A percentile compares a stretch with the other conserved stretches of the same genome.
These are phyloP conservation scores for Mungos mungo DNA, from an alignment of 2,113 vertebrate genomes.

Conservation along the genomic window DNA sequence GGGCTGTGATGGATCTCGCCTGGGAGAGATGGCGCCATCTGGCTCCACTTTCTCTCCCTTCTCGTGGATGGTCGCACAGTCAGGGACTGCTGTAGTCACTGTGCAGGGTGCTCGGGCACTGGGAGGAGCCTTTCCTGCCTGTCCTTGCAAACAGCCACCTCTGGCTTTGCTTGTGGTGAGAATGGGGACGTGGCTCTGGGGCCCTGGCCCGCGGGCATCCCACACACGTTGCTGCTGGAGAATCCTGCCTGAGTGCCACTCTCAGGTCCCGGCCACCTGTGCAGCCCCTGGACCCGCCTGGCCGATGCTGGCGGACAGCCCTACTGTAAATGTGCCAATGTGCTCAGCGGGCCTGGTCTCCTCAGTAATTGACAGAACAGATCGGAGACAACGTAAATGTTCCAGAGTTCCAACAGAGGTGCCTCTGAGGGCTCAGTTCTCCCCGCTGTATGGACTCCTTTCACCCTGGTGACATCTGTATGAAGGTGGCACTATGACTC, in stretches of 20 bases:
- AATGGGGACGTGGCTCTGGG: background rate
- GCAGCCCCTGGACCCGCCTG: background rate
- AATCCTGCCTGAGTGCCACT: accelerated
- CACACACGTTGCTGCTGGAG: background rate
- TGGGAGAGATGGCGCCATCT: background rate
- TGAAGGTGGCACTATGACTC: background rate
- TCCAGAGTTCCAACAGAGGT: background rate
- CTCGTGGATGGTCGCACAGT: background rate
- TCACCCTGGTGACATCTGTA: too few relatives aligned
- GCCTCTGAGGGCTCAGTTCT: background rate
- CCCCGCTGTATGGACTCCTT: background rate
- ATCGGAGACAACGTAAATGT: background rate
- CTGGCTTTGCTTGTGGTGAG: background rate
- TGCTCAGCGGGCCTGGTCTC: background rate
- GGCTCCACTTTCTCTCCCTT: background rate
- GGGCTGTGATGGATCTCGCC: background rate
- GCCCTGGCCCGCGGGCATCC: background rate
- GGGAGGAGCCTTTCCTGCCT: background rate
- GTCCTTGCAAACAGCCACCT: background rate
- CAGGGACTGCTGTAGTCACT: background rate
- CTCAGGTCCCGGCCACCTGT: background rate
- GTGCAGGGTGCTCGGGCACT: background rate
- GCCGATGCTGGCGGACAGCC: accelerated
- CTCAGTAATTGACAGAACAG: background rate
- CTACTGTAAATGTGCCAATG: background rate